These are phyloP conservation scores for Heteronetta atricapilla DNA, from an alignment of 2,113 vertebrate species.

Conservation along the genomic window DNA sequence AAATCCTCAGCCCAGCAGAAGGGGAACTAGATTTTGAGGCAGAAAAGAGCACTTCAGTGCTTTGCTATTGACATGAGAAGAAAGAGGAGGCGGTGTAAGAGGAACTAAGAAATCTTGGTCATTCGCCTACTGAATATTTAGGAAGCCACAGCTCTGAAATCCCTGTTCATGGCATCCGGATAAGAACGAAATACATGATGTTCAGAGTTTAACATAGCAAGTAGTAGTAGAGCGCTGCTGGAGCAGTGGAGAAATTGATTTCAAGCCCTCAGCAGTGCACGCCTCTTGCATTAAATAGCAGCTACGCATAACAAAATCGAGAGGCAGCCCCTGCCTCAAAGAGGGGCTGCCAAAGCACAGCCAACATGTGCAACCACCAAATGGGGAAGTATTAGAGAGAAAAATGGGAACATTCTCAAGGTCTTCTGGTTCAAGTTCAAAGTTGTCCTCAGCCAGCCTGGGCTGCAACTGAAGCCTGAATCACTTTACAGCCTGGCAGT, in stretches of 20 bases:
- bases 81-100: conserved; percentile 42
- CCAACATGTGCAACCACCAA: background rate
- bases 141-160: conserved; percentile 13
- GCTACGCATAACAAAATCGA: background rate
- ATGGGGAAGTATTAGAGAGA: background rate
- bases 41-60: conserved; percentile 18
- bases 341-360: background rate
- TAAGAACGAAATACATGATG: background rate
- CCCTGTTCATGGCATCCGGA: background rate
- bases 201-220: background rate
- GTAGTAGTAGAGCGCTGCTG: background rate
- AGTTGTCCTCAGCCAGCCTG: background rate
- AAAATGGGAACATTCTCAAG: background rate
- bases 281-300: background rate
- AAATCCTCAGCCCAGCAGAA: conserved; percentile 54
- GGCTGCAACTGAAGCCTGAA: background rate
- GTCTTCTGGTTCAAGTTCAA: background rate
- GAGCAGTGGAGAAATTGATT: background rate
- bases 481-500: background rate
- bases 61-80: conserved; percentile 35
- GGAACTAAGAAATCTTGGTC: conserved; percentile 32
- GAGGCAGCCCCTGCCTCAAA: no score
- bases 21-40: conserved; percentile 34
- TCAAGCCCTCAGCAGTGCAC: rapidly evolving
- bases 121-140: conserved; percentile 50